Evolutionary conservation across 2,888 invertebrate genomes (phyloP).

Genomic region (Drymonia ruficornis): DNA sequence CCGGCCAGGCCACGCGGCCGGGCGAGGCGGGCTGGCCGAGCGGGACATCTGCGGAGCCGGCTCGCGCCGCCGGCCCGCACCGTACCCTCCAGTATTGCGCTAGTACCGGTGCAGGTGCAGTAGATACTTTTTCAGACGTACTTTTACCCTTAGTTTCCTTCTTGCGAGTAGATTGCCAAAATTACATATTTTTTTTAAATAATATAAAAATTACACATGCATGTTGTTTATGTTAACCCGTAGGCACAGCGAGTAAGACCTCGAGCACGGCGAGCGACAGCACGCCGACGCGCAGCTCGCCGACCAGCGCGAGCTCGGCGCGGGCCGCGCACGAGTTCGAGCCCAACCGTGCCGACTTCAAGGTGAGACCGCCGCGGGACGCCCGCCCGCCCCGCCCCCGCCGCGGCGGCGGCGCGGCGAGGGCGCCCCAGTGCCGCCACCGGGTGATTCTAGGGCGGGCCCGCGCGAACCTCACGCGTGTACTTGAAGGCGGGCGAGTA

Average conservation of each 20-base stretch:
- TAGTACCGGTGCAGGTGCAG: not conserved
- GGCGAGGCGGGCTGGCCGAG: conserved; percentile 8
- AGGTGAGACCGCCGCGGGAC: conserved; percentile 40
- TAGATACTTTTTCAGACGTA: no score
- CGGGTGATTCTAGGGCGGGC: conserved; percentile 38
- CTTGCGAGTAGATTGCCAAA: no score
- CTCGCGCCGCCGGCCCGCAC: not conserved
- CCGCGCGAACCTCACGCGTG: conserved; percentile 43
- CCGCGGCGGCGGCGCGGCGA: conserved; percentile 6
- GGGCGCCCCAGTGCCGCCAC: conserved; percentile 27
- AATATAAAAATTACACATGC: not conserved
- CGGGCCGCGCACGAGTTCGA: conserved; percentile 54
- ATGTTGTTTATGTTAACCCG: no score
- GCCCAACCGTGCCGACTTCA: conserved; percentile 70
- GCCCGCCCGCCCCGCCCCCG: not conserved
- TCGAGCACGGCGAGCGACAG: not conserved
- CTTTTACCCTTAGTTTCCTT: no score
- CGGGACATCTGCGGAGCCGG: conserved; percentile 6
- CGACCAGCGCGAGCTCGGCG: conserved; percentile 7
- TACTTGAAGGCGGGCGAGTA: conserved; percentile 71
- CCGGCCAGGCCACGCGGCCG: conserved; percentile 9
- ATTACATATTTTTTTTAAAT: not conserved
- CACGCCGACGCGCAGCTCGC: conserved; percentile 8
- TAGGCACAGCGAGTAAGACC: not conserved
- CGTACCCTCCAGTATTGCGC: not conserved